Evolutionary conservation across 1,140 invertebrate genomes (phyloP).

Genomic region (Papilio xuthus): DNA sequence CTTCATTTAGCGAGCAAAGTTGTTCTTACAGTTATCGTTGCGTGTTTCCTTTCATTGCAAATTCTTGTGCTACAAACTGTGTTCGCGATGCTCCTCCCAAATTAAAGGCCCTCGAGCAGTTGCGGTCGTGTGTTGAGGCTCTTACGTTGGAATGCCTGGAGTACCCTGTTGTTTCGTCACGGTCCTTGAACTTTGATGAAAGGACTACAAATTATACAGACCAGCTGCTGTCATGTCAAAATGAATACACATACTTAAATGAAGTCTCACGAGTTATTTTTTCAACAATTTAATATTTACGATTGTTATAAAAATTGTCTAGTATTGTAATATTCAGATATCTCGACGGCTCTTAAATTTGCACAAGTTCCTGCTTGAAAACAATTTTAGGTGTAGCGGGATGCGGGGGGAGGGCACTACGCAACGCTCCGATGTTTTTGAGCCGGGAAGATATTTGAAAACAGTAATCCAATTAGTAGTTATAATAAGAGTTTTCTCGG

Average conservation of each 20-base stretch:
- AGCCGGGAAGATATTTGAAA: no score
- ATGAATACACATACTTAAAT: conserved; percentile 8
- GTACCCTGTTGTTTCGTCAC: not conserved
- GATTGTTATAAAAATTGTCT: no score
- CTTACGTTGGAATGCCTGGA: conserved; percentile 24
- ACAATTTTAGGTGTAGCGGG: no score
- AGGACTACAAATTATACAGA: conserved; percentile 1
- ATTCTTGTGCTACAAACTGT: conserved; percentile 1
- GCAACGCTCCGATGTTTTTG: no score
- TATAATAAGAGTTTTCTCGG: no score
- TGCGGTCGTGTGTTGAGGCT: conserved; percentile 13
- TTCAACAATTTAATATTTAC: not conserved
- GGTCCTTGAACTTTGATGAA: conserved; percentile 5
- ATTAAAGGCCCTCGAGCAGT: conserved; percentile 21
- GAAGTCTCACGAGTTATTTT: not conserved
- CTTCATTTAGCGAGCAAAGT: not conserved
- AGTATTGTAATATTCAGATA: no score
- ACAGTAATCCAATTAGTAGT: no score
- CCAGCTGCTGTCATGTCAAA: not conserved
- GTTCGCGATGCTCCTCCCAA: conserved; percentile 1
- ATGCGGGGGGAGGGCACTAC: no score
- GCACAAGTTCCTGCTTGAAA: no score
- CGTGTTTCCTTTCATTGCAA: conserved; percentile 25
- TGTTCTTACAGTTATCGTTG: conserved; percentile 32
- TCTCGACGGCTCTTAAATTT: no score